Evolutionary conservation across 2,888 invertebrate species (phyloP), one percentile per base, ranked within the genome.

Genomic region (Hirtodrosophila duncani): DNA sequence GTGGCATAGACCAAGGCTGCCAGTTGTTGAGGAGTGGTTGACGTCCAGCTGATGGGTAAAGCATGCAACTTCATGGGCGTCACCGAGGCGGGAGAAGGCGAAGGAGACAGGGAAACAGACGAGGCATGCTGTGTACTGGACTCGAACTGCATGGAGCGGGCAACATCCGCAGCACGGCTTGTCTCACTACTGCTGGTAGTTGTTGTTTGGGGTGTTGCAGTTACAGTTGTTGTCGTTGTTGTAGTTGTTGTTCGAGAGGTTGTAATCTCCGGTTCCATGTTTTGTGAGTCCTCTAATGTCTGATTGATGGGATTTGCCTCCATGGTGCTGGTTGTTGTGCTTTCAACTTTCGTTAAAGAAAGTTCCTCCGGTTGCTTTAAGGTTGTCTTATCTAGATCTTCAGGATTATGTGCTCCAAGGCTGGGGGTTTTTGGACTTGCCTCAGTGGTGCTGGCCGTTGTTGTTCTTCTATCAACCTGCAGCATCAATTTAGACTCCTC

Each of bases 51-150:
- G 56, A 62, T 67, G 3, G 65, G 44, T 23, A 77, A 17, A 3
- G 81, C 34, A 4, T 61, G 61, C 10, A 77, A 33, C 8, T 79
- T 77, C 81, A 77, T 81, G 7, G 81, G 72, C 2, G 72, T 74
- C 0, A 68, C 74, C 0, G 55, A 3, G 3, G 11, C 1, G 1
- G 30, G 16, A 4, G 11, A 6, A 16, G 7, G 23, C 1, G n/a
- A n/a, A n/a, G n/a, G n/a, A n/a, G n/a, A n/a, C n/a, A n/a, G 18
- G 0, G 38, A 18, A 9, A 46, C 13, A 3, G 45, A 18, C 4
- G 21, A 20, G 0, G 14, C 16, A n/a, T 33, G 53, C 9, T 65
- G 74, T 18, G 74, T 67, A 38, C 58, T 62, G 21, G 55, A 39
- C 1, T 33, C 23, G 17, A 55, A 49, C 29, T 61, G 67, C 79